A percentile compares a stretch with the other conserved stretches of the same genome.
phyloP scores from a whole-genome alignment of 2,888 invertebrate species.

The Spicauda simplicius region DNA sequence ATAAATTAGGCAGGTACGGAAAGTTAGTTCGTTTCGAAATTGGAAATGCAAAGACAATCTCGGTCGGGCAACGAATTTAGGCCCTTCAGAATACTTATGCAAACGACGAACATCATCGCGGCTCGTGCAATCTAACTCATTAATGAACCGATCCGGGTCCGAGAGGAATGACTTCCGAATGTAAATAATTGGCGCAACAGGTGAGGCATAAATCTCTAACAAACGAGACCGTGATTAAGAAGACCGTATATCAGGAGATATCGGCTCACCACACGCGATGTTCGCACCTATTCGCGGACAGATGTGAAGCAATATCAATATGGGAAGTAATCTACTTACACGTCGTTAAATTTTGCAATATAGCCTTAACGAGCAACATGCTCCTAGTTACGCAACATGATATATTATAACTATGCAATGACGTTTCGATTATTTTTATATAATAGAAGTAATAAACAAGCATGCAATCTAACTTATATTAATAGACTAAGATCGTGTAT shows the following conservation, averaged over 20 bases:
- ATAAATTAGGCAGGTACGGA: constrained; percentile 31
- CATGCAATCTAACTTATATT: neutral
- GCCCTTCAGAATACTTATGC: constrained; percentile 39
- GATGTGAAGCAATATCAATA: constrained; percentile 38
- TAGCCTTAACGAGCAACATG: neutral
- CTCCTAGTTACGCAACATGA: neutral
- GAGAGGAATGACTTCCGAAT: constrained; percentile 71
- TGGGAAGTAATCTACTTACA: constrained; percentile 41
- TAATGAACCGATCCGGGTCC: constrained; percentile 49
- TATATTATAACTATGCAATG: neutral
- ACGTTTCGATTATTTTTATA: neutral
- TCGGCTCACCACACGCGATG: constrained; percentile 66
- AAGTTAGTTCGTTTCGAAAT: constrained; percentile 21
- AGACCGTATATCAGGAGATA: constrained; percentile 71
- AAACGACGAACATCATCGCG: constrained; percentile 42
- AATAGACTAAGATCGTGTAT: neutral
- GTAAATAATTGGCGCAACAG: constrained; percentile 81
- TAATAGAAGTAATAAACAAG: neutral
- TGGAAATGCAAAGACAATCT: constrained; percentile 38
- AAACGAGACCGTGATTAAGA: constrained; percentile 77
- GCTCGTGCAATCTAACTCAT: constrained; percentile 46
- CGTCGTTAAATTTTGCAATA: neutral
- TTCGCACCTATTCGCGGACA: constrained; percentile 57
- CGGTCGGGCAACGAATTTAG: constrained; percentile 22
- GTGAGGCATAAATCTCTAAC: constrained; percentile 76